Evolutionary conservation across 2,113 vertebrate genomes (phyloP).

Genomic region (Falco punctatus): DNA sequence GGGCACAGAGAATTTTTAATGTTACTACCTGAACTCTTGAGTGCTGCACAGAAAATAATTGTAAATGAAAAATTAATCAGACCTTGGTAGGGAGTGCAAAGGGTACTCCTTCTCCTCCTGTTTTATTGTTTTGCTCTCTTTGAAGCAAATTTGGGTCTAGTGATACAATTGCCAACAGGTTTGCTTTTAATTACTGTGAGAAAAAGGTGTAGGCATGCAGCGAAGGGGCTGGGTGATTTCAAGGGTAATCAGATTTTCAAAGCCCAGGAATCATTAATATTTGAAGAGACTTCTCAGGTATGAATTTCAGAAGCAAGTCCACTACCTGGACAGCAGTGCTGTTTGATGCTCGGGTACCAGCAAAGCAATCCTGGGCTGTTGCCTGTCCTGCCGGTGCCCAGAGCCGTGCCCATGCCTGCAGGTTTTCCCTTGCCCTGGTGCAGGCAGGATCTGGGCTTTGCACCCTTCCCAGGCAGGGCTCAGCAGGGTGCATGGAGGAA

Average conservation of each 20-base stretch:
- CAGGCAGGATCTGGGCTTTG: not conserved
- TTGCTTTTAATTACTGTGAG: not conserved
- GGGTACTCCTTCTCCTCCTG: not conserved
- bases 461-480: not conserved
- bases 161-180: not conserved
- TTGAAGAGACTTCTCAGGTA: not conserved
- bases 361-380: not conserved
- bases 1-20: constrained; percentile 65
- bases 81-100: not conserved
- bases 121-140: not conserved
- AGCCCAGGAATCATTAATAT: not conserved
- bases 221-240: not conserved
- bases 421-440: not conserved
- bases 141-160: not conserved
- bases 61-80: constrained; percentile 39
- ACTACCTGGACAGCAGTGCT: rapidly evolving
- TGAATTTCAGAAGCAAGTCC: not conserved
- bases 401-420: not conserved
- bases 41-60: not conserved
- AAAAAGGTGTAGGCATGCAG: rapidly evolving
- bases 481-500: rapidly evolving
- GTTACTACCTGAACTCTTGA: constrained; percentile 11
- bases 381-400: rapidly evolving
- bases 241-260: not conserved
- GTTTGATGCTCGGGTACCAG: not conserved